Evolutionary conservation across 1,140 invertebrate genomes (phyloP).

Genomic region (Drosophila pseudoobscura): DNA sequence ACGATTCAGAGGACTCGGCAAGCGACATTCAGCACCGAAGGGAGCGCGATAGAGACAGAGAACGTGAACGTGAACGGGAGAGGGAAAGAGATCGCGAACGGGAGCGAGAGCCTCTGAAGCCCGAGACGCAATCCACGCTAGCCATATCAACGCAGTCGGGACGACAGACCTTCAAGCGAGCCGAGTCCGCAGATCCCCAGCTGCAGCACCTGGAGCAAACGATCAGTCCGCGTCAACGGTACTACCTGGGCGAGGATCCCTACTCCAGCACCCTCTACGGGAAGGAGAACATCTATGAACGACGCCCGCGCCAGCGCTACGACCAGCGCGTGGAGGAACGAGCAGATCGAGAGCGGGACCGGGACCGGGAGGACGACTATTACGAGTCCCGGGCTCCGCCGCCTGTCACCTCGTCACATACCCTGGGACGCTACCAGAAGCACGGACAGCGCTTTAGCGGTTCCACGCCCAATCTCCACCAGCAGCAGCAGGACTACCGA

Average conservation of each 20-base stretch:
- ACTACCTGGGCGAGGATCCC: conserved; percentile 92
- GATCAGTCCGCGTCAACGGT: conserved; percentile 87
- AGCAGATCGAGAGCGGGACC: conserved; percentile 31
- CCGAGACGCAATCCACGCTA: conserved; percentile 12
- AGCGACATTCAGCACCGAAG: conserved; percentile 43
- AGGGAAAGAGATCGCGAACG: neutral
- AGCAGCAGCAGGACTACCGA: conserved; percentile 85
- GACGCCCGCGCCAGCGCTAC: conserved; percentile 66
- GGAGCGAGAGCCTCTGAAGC: conserved; percentile 33
- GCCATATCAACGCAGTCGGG: neutral
- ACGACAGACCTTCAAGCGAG: conserved; percentile 43
- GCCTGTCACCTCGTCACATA: conserved; percentile 80
- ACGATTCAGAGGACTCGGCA: conserved; percentile 62
- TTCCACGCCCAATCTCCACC: conserved; percentile 75
- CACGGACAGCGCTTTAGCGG: conserved; percentile 86
- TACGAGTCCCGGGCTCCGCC: conserved; percentile 44
- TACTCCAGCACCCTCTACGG: conserved; percentile 91
- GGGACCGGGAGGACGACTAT: conserved; percentile 61
- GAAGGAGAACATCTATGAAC: conserved; percentile 90
- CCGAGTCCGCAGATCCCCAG: conserved; percentile 62
- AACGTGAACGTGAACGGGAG: conserved; percentile 11
- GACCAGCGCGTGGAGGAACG: conserved; percentile 5
- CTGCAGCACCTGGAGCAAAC: conserved; percentile 67
- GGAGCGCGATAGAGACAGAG: conserved; percentile 8
- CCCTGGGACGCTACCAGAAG: conserved; percentile 91